These are phyloP conservation scores for Sorex fumeus DNA, from an alignment of 2,113 vertebrate genomes.

Conservation along the genomic window DNA sequence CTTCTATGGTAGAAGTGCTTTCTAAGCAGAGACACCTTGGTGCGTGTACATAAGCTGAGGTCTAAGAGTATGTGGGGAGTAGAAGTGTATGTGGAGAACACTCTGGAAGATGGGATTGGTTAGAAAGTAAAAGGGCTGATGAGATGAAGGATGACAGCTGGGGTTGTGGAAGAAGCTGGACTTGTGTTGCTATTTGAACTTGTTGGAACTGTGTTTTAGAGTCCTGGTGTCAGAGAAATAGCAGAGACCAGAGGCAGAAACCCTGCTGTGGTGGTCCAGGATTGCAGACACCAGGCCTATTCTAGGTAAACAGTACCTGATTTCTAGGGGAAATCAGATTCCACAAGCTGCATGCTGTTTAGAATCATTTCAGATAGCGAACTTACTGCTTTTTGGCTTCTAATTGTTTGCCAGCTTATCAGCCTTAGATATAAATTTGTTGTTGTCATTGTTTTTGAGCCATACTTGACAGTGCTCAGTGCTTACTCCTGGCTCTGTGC, in stretches of 20 bases:
- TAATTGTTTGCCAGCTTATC: slow-evolving; percentile 52
- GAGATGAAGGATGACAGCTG: background rate
- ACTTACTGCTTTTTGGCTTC: slow-evolving; percentile 16
- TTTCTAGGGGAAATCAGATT: background rate
- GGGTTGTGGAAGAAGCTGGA: background rate
- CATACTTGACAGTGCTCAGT: too few species aligned
- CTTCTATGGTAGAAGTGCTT: background rate
- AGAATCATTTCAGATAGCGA: background rate
- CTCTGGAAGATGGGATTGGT: background rate
- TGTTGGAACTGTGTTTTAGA: background rate
- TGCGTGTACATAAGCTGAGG: background rate
- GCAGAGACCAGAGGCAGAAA: background rate
- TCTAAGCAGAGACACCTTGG: background rate
- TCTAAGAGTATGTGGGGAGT: background rate
- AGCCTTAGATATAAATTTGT: background rate
- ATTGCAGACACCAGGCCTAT: background rate
- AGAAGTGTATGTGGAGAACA: background rate
- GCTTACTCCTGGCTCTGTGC: too few species aligned
- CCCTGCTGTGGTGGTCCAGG: background rate
- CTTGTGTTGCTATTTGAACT: background rate
- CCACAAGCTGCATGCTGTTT: slow-evolving; percentile 11
- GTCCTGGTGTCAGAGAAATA: background rate
- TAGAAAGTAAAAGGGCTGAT: background rate
- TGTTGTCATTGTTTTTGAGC: too few species aligned
- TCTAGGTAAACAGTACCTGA: background rate